phyloP scores from a whole-genome alignment of 2,113 vertebrate genomes.

The Lophochroa leadbeateri region DNA sequence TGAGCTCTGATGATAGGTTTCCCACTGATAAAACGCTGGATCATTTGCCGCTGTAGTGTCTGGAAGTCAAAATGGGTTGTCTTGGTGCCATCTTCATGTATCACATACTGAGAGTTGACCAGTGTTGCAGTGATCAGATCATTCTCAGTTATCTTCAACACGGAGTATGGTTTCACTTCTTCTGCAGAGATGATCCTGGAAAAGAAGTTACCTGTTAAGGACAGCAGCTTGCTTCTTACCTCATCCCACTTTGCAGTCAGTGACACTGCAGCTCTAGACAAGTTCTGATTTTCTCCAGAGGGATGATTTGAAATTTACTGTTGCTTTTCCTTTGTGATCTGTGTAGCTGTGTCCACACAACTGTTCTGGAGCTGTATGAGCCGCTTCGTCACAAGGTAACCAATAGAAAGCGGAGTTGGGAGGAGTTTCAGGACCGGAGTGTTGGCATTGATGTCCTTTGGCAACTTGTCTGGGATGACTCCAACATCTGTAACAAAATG shows the following conservation, averaged over 20 bases:
- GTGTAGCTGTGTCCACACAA: background rate
- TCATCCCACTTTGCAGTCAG: background rate
- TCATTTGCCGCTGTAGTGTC: background rate
- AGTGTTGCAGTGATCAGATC: background rate
- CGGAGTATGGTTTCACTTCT: background rate
- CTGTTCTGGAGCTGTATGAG: conserved; percentile 33
- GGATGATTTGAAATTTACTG: background rate
- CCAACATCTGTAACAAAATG: background rate
- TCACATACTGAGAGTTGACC: background rate
- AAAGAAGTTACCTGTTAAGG: background rate
- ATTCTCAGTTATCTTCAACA: background rate
- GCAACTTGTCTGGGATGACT: background rate
- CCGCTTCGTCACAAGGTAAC: background rate
- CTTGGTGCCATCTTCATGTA: background rate
- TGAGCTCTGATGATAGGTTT: background rate
- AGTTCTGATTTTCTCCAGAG: background rate
- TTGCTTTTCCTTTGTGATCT: background rate
- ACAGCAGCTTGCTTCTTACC: background rate
- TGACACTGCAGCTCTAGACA: background rate
- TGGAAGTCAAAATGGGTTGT: background rate
- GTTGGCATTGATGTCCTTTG: background rate
- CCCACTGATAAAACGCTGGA: background rate
- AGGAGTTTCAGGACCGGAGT: conserved; percentile 14
- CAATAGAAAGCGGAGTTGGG: background rate
- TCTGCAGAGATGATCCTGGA: background rate